phyloP scores from a whole-genome alignment of 2,113 vertebrate species.

The Semnornis frantzii region DNA sequence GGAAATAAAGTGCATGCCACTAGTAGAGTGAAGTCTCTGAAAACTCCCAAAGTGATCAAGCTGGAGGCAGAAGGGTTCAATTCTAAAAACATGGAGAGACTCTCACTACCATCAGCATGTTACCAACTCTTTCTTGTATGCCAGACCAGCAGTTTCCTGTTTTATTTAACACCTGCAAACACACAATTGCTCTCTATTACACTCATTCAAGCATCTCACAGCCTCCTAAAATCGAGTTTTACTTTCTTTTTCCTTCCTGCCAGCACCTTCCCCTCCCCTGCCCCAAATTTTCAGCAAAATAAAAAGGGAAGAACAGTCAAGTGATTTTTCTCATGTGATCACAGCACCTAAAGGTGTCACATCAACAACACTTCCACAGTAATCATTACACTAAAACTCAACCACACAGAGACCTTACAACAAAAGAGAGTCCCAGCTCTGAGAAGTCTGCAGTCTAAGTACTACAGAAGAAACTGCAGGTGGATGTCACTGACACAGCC shows the following conservation, averaged over 20 bases:
- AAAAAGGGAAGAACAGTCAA: constrained; percentile 15
- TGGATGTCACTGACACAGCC: constrained; percentile 3
- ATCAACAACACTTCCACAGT: background rate
- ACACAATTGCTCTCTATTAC: background rate
- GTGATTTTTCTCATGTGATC: constrained; percentile 2
- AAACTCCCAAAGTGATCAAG: background rate
- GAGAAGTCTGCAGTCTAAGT: background rate
- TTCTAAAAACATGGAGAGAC: background rate
- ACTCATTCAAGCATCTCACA: background rate
- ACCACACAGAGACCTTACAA: background rate
- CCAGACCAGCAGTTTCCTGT: background rate
- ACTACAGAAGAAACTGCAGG: background rate
- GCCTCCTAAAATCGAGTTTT: background rate
- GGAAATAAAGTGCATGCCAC: background rate
- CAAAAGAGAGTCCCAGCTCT: background rate
- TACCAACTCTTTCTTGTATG: background rate
- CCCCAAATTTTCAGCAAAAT: background rate
- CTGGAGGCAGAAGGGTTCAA: background rate
- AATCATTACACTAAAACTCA: background rate
- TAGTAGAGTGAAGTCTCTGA: background rate
- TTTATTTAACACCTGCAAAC: background rate
- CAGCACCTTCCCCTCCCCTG: background rate
- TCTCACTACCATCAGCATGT: background rate
- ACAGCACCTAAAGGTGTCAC: background rate
- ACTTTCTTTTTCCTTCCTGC: constrained; percentile 4